These are phyloP conservation scores for Cryptus viduatorius DNA, from an alignment of 2,888 invertebrate genomes.

Conservation along the genomic window DNA sequence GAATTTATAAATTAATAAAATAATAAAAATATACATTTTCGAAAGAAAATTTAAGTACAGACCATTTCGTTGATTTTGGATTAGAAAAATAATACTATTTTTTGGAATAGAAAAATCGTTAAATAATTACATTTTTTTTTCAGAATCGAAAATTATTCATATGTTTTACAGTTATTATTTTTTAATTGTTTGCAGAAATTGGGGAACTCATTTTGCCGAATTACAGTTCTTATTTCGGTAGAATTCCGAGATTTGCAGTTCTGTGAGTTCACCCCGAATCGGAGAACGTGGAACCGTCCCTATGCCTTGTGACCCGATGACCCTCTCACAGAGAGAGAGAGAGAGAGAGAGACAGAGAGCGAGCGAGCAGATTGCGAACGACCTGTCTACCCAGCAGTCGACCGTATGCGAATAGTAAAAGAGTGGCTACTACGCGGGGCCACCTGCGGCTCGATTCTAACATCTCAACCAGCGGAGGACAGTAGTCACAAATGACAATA, in stretches of 20 bases:
- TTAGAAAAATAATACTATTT: background rate
- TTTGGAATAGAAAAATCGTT: background rate
- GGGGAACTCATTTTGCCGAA: background rate
- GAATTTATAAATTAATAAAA: too few species aligned
- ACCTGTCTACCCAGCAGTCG: conserved; percentile 71
- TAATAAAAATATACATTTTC: too few species aligned
- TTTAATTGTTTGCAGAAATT: background rate
- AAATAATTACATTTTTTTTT: background rate
- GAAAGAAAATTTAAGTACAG: background rate
- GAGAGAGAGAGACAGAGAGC: background rate
- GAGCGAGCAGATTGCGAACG: conserved; percentile 60
- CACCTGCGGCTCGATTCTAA: conserved; percentile 77
- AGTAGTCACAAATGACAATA: conserved; percentile 48
- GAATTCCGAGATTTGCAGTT: background rate
- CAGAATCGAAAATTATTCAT: background rate
- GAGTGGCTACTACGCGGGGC: conserved; percentile 73
- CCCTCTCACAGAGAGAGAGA: conserved; percentile 65
- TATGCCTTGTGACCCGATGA: conserved; percentile 76
- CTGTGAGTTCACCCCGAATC: background rate
- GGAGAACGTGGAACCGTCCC: conserved; percentile 40
- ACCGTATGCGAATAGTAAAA: conserved; percentile 71
- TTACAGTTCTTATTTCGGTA: background rate
- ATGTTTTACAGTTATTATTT: background rate
- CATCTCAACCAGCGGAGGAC: conserved; percentile 74
- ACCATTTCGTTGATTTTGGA: background rate